Evolutionary conservation across 2,888 invertebrate species (phyloP).

Genomic region (Drosophila neonasuta): DNA sequence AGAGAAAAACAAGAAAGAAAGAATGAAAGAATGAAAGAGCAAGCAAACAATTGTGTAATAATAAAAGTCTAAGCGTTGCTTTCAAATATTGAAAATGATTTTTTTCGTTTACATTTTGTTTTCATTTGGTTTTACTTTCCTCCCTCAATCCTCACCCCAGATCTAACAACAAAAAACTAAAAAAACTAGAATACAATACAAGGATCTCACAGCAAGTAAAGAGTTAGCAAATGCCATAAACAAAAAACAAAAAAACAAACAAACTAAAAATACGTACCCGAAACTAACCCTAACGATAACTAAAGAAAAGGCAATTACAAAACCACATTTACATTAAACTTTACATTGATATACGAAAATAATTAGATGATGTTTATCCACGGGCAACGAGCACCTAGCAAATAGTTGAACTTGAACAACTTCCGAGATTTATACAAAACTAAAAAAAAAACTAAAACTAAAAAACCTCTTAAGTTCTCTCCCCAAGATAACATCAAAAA

Average conservation of each 20-base stretch:
- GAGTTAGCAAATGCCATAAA: slow-evolving; percentile 23
- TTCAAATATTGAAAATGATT: slow-evolving; percentile 52
- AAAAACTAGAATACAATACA: slow-evolving; percentile 34
- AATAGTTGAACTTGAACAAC: slow-evolving; percentile 24
- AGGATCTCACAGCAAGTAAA: slow-evolving; percentile 64
- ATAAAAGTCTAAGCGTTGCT: slow-evolving; percentile 72
- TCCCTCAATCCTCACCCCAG: too few relatives aligned
- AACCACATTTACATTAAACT: slow-evolving; percentile 26
- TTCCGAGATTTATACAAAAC: slow-evolving; percentile 11
- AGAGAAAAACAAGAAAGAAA: slow-evolving; percentile 25
- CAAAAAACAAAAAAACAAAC: background rate
- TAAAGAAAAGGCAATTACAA: slow-evolving; percentile 40
- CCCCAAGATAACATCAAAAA: background rate
- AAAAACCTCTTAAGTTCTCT: slow-evolving; percentile 8
- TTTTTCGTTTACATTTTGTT: slow-evolving; percentile 19
- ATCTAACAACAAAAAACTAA: background rate
- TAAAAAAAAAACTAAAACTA: too few relatives aligned
- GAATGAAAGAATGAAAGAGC: slow-evolving; percentile 3
- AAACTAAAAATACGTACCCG: slow-evolving; percentile 34
- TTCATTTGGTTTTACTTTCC: slow-evolving; percentile 1
- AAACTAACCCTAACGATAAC: slow-evolving; percentile 75
- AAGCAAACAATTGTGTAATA: slow-evolving; percentile 62
- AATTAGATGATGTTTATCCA: slow-evolving; percentile 53
- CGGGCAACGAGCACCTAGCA: slow-evolving; percentile 28
- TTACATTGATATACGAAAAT: slow-evolving; percentile 3